A percentile compares a stretch with the other conserved stretches of the same genome.
These are phyloP conservation scores for Cossypha heuglini DNA, from an alignment of 2,797 vertebrate species.

Conservation along the genomic window DNA sequence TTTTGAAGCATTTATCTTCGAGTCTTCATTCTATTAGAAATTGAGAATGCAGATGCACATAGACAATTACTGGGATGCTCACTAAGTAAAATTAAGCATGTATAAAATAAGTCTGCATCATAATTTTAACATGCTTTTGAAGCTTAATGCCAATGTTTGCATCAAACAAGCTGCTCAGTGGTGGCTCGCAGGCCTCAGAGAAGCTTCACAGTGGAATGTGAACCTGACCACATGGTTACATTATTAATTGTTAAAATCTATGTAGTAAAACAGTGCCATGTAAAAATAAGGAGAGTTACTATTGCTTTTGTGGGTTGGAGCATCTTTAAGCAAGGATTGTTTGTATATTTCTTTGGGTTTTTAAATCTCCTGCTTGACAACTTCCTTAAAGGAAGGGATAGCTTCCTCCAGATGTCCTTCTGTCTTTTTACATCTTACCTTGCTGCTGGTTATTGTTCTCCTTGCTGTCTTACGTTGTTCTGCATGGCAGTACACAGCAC, in stretches of 20 bases:
- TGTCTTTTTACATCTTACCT: not conserved
- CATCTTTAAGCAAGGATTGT: not conserved
- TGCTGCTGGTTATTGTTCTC: not conserved
- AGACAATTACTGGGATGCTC: not conserved
- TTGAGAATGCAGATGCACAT: not conserved
- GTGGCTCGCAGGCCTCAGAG: not conserved
- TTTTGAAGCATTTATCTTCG: not conserved
- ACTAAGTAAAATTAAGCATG: not conserved
- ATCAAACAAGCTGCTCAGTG: not conserved
- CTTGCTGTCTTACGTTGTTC: accelerated
- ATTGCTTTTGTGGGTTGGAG: not conserved
- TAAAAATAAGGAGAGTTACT: not conserved
- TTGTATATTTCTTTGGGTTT: not conserved
- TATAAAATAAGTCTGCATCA: not conserved
- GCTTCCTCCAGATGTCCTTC: not conserved
- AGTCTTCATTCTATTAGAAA: not conserved
- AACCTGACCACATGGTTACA: not conserved
- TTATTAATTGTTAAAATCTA: not conserved
- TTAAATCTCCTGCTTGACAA: not conserved
- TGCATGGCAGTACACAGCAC: accelerated
- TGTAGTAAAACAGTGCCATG: not conserved
- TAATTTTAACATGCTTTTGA: not conserved
- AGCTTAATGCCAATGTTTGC: not conserved
- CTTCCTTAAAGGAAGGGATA: not conserved
- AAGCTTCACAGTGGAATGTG: not conserved